phyloP scores from a whole-genome alignment of 2,797 vertebrate species.

The Knipowitschia caucasica region DNA sequence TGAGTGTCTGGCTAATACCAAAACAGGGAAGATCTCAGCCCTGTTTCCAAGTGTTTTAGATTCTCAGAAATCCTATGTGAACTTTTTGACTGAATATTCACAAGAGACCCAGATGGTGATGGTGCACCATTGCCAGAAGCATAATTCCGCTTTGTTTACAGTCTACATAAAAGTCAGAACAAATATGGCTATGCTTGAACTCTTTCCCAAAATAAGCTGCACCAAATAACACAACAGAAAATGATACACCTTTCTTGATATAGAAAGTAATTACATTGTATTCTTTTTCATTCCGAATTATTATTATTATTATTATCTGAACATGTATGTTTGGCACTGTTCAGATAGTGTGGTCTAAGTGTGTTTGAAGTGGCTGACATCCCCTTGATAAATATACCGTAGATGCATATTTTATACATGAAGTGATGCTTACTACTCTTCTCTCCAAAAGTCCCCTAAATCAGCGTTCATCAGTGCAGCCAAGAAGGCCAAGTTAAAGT shows the following conservation, averaged over 20 bases:
- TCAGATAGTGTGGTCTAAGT: slow-evolving; percentile 17
- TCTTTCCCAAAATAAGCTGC: slow-evolving; percentile 39
- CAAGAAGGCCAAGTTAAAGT: slow-evolving; percentile 98
- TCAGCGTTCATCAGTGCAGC: slow-evolving; percentile 99
- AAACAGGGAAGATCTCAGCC: slow-evolving; percentile 21
- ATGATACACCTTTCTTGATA: background rate
- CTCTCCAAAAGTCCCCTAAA: slow-evolving; percentile 87
- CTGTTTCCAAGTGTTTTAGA: slow-evolving; percentile 36
- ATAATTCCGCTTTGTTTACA: slow-evolving; percentile 47
- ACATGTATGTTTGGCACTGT: background rate
- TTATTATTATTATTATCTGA: background rate
- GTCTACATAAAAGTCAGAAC: slow-evolving; percentile 43
- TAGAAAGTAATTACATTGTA: background rate
- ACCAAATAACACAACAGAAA: slow-evolving; percentile 14
- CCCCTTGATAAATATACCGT: slow-evolving; percentile 39
- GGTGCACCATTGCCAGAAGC: slow-evolving; percentile 40
- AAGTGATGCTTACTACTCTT: slow-evolving; percentile 30
- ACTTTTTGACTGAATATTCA: slow-evolving; percentile 45
- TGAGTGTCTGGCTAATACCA: slow-evolving; percentile 33
- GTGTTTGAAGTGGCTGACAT: slow-evolving; percentile 35
- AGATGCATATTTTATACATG: slow-evolving; percentile 23
- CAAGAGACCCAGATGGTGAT: slow-evolving; percentile 51
- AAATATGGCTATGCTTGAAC: slow-evolving; percentile 44
- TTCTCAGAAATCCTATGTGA: slow-evolving; percentile 40
- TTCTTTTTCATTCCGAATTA: too few species aligned